Evolutionary conservation across 2,797 vertebrate species (phyloP).

Genomic region (Morelia viridis): DNA sequence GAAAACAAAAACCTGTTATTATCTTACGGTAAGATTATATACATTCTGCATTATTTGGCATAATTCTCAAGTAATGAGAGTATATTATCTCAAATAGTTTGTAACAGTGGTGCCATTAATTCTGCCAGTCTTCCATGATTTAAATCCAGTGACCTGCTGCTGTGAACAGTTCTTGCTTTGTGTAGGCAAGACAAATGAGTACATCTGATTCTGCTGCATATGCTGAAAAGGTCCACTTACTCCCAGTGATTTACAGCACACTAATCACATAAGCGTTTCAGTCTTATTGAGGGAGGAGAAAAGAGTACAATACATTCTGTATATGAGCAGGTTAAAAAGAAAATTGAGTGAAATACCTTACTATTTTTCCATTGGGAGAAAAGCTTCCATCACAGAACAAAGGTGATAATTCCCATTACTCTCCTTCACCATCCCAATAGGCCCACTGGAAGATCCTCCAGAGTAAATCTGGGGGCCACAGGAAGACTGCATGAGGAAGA

Average conservation of each 20-base stretch:
- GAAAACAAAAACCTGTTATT: background rate
- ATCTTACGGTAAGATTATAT: background rate
- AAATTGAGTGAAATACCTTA: background rate
- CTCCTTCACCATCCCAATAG: too few relatives aligned
- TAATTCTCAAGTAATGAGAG: conserved; percentile 11
- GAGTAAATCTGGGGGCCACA: too few relatives aligned
- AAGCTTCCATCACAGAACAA: background rate
- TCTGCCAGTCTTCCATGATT: conserved; percentile 22
- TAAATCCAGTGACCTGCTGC: conserved; percentile 27
- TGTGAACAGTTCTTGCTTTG: conserved; percentile 32
- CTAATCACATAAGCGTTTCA: conserved; percentile 11
- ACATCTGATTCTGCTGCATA: conserved; percentile 35
- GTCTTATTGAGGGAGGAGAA: conserved; percentile 22
- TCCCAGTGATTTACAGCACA: conserved; percentile 25
- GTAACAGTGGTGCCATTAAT: conserved; percentile 2
- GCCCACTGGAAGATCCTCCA: background rate
- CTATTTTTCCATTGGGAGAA: background rate
- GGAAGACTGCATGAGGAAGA: too few relatives aligned
- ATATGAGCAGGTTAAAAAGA: conserved; percentile 12
- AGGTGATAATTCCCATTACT: background rate
- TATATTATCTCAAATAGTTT: conserved; percentile 7
- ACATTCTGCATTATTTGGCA: conserved; percentile 1
- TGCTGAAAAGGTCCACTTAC: conserved; percentile 11
- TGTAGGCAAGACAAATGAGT: conserved; percentile 33
- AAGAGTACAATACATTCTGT: conserved; percentile 35